Base-by-base conservation (phyloP, 2,888 invertebrate species). In the Oasisia sp. region DNA sequence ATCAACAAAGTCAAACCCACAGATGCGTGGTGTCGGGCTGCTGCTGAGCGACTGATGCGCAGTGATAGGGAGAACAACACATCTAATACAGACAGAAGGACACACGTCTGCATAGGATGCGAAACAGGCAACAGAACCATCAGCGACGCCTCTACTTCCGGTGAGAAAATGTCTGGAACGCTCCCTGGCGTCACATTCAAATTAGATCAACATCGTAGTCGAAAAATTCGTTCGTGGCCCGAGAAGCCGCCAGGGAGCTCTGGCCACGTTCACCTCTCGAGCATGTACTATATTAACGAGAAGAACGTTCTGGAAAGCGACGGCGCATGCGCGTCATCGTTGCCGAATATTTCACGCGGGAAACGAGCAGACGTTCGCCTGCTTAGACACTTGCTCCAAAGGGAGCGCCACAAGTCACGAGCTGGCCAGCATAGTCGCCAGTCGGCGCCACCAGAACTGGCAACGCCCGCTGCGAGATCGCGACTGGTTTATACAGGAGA, bases 141-240 rank as follows among this genome's bases (percentile, higher is more conserved):
- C 74, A 74, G 74, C 74, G n/a, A 74, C 27, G 74, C 74, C 19
- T 74, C 74, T 74, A 74, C 74, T 74, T 74, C 74, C 74, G 74
- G 74, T n/a, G 74, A 74, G 5, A 74, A 74, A 74, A 27, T 19
- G 74, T 74, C 74, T 27, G 7, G 74, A 74, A 74, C n/a, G 19
- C 27, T 74, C 7, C 74, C 74, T 74, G 74, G 74, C n/a, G 19
- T 12, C 5, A 12, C 50, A 50, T 50, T 50, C 50, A 50, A 50
- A 50, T 14, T 74, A 74, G 74, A 27, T 74, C 74, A 74, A 7
- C 3, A 74, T 74, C 74, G 74, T 19, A 74, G 74, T 74, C 74
- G 74, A n/a, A 74, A 19, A 74, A 27, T 74, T 74, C n/a, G 74
- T 19, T 74, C 74, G 74, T 74, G 74, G 74, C 3, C 74, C 19